Evolutionary conservation across 2,888 invertebrate genomes (phyloP), one percentile per base, ranked within the genome.

Genomic region (Agrotis ipsilon): DNA sequence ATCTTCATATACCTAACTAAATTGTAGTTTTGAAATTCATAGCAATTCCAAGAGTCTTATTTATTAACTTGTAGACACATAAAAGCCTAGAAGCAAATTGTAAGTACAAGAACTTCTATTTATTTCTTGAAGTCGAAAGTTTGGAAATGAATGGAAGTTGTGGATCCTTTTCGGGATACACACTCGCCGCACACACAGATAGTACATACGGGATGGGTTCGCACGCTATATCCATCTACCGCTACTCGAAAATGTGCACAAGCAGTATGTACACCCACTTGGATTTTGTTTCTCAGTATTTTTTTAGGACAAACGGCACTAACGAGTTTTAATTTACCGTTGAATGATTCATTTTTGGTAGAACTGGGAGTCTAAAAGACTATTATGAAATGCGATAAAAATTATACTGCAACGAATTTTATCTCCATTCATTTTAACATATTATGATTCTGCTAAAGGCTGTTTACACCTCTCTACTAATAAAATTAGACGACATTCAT

Each of bases 241-340:
- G 24, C 9, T 11, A n/a, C 16, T 48, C 18, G 7, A 62, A 19
- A 7, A 11, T 19, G 19, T 21, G n/a, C 21, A 4, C 21, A 39
- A 1, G 19, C 49, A 49, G 14, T 21, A 18, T 65, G 24, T n/a
- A 46, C 39, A 19, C 39, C 19, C 19, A 67, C 14, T 51, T 45
- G 68, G 43, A 39, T 45, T 45, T 21, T 11, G 51, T 45, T 45
- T 32, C 16, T 13, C n/a, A 21, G 7, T 68, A 52, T 13, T n/a
- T 21, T 69, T 46, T 54, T 39, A 46, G 13, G 32, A 21, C 32
- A n/a, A 21, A 69, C 45, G 45, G 13, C 69, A 54, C 18, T 52
- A 7, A 21, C 52, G n/a, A 68, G 51, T 46, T 69, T 46, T 32
- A 21, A 52, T 21, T 45, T 27, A 68, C 19, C 18, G 43, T 52